phyloP scores from a whole-genome alignment of 30 jellyfish, hydroid and myxozoan species.

The Turritopsis dohrnii region DNA sequence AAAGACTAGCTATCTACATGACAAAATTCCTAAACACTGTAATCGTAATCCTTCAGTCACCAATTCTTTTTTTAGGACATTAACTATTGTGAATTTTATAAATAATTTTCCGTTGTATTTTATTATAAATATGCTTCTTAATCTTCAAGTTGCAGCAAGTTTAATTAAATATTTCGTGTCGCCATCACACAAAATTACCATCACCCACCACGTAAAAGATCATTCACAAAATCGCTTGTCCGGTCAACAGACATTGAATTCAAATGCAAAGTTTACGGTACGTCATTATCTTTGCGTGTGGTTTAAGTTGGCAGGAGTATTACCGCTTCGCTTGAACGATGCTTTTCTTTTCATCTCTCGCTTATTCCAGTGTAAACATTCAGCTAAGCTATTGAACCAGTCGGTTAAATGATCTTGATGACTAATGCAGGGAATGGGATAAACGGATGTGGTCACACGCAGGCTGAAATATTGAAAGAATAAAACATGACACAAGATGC shows the following conservation, averaged over 20 bases:
- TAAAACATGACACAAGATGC: not conserved
- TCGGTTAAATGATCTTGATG: conserved; percentile 72
- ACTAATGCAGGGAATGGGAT: conserved; percentile 88
- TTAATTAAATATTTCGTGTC: not conserved
- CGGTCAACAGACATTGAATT: not conserved
- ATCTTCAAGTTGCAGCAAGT: not conserved
- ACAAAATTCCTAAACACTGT: not conserved
- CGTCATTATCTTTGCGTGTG: not conserved
- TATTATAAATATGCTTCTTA: no score
- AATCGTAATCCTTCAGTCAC: not conserved
- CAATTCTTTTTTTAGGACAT: not conserved
- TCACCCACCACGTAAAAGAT: not conserved
- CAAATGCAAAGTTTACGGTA: no score
- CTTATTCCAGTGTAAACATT: conserved; percentile 81
- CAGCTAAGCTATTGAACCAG: conserved; percentile 88
- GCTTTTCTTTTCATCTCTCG: conserved; percentile 38
- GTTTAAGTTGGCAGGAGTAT: not conserved
- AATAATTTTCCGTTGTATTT: not conserved
- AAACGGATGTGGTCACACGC: conserved; percentile 89
- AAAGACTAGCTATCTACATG: not conserved
- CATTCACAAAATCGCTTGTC: not conserved
- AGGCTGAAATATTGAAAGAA: conserved; percentile 35
- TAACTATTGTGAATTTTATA: not conserved
- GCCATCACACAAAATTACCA: not conserved
- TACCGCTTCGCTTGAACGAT: not conserved